phyloP scores from a whole-genome alignment of 1,140 invertebrate species.

The Macrostomum lignano region DNA sequence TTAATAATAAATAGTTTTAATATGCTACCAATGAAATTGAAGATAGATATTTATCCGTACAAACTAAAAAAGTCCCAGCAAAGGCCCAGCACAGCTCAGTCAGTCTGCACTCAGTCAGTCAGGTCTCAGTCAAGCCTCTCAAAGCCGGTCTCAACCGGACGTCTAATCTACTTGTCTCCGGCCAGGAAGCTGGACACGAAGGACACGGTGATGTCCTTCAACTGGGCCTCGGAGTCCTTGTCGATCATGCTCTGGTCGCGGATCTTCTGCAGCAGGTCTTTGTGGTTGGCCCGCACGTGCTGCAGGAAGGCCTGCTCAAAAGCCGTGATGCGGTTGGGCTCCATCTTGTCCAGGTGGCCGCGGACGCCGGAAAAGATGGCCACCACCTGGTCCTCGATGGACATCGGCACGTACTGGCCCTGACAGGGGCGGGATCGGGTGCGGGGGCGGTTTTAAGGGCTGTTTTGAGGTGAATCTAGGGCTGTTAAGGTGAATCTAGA shows the following conservation, averaged over 20 bases:
- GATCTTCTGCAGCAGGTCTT: constrained; percentile 55
- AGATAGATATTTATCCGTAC: no score
- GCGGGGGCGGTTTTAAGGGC: no score
- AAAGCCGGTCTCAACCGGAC: no score
- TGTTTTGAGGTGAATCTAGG: no score
- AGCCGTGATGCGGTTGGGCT: constrained; percentile 76
- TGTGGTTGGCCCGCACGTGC: constrained; percentile 40
- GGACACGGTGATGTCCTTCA: constrained; percentile 69
- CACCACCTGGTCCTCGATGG: constrained; percentile 96
- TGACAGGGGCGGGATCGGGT: no score
- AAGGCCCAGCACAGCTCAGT: no score
- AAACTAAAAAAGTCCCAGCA: no score
- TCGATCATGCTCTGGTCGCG: constrained; percentile 78
- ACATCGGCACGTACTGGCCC: constrained; percentile 99
- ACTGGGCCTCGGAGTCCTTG: constrained; percentile 54
- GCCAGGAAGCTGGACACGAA: constrained; percentile 51
- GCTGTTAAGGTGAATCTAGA: no score
- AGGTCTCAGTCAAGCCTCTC: no score
- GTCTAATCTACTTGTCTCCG: constrained; percentile 7
- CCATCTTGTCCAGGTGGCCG: constrained; percentile 89
- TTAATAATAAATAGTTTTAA: no score
- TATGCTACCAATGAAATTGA: no score
- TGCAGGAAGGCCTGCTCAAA: constrained; percentile 59
- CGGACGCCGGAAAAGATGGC: constrained; percentile 97
- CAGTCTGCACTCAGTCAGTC: no score